Conservation (phyloP, 2,888 invertebrate genomes). For the Agonopterix arenella region DNA sequence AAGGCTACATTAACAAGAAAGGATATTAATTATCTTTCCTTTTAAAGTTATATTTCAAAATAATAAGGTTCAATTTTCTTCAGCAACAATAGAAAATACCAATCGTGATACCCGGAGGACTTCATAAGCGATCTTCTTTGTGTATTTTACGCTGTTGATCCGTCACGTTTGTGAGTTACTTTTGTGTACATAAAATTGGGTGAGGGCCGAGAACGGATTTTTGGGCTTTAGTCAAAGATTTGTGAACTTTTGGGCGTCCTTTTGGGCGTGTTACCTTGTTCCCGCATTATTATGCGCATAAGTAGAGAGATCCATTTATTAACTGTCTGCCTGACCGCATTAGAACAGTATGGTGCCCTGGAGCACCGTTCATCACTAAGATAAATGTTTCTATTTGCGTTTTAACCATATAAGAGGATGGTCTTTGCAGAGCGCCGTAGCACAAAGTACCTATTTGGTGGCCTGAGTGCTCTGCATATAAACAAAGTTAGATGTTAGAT, state of each 20-base stretch:
- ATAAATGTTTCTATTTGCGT: constrained; percentile 14
- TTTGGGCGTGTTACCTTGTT: neutral
- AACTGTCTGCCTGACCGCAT: neutral
- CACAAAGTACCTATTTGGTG: too few species aligned
- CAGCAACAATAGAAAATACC: neutral
- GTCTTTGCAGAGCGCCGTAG: too few species aligned
- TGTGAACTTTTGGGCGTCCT: too few species aligned
- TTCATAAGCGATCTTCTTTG: constrained; percentile 2
- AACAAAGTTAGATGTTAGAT: too few species aligned
- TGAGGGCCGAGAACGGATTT: too few species aligned
- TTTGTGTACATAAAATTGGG: too few species aligned
- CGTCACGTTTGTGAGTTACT: constrained; percentile 3
- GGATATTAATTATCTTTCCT: too few species aligned
- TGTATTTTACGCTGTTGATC: constrained; percentile 4
- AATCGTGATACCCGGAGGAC: neutral
- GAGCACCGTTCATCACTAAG: constrained; percentile 23
- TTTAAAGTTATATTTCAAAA: too few species aligned
- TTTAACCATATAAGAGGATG: neutral
- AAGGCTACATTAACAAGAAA: too few species aligned
- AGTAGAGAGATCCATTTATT: neutral
- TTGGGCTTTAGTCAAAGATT: too few species aligned
- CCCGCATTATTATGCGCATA: neutral
- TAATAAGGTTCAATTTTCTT: too few species aligned
- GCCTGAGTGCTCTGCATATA: too few species aligned
- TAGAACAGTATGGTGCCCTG: constrained; percentile 2